phyloP scores from a whole-genome alignment of 2,888 invertebrate genomes.

The Leptarthrus brevirostris region DNA sequence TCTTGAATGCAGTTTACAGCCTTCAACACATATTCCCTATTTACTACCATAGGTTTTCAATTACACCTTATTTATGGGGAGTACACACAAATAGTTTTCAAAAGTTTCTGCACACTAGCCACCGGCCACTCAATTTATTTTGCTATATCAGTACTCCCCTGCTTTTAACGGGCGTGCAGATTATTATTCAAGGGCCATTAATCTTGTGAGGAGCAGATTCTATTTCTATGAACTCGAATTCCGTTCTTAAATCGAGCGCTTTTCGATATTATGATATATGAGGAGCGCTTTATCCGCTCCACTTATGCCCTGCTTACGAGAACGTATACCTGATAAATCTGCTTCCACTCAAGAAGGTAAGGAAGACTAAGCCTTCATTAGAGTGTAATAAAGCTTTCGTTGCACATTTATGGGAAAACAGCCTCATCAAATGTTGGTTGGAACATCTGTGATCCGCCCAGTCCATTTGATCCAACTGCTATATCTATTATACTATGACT shows the following conservation, averaged over 20 bases:
- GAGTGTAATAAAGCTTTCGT: slow-evolving; percentile 34
- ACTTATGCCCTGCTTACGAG: not conserved
- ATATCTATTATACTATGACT: slow-evolving; percentile 37
- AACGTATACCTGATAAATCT: not conserved
- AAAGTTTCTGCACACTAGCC: not conserved
- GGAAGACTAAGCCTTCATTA: slow-evolving; percentile 15
- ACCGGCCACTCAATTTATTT: slow-evolving; percentile 25
- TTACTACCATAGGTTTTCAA: too few relatives aligned
- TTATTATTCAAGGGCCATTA: slow-evolving; percentile 16
- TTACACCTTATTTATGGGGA: too few relatives aligned
- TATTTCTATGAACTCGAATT: not conserved
- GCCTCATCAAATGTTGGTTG: slow-evolving; percentile 29
- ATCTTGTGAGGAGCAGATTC: not conserved
- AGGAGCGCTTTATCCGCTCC: not conserved
- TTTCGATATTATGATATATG: slow-evolving; percentile 7
- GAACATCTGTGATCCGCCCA: slow-evolving; percentile 23
- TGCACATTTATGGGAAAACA: not conserved
- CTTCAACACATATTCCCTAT: too few relatives aligned
- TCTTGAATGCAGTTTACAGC: too few relatives aligned
- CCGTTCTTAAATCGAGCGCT: not conserved
- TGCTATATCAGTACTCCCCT: not conserved
- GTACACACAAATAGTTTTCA: too few relatives aligned
- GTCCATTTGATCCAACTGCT: slow-evolving; percentile 38
- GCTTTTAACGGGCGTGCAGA: not conserved
- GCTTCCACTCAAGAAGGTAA: not conserved